phyloP scores from a whole-genome alignment of 2,888 invertebrate species.

The Polymixis lichenea region DNA sequence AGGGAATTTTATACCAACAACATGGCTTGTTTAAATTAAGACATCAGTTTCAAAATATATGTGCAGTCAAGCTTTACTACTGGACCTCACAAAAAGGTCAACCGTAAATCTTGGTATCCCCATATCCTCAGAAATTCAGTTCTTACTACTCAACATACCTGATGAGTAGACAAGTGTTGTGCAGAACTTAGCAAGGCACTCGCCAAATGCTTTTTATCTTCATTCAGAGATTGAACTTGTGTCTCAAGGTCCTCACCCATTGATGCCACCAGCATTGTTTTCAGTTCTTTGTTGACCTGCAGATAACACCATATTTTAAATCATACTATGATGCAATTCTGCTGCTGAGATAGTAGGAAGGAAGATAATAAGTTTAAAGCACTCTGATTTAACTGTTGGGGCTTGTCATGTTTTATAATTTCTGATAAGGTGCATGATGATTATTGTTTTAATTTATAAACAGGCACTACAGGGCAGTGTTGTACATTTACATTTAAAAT shows the following conservation, averaged over 20 bases:
- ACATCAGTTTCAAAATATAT: neutral
- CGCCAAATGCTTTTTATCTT: conserved; percentile 97
- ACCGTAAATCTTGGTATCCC: neutral
- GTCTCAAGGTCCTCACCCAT: conserved; percentile 98
- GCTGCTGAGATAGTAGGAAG: neutral
- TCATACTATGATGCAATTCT: conserved; percentile 34
- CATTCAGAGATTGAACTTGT: conserved; percentile 96
- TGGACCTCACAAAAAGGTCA: neutral
- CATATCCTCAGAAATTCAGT: neutral
- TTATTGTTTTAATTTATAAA: conserved; percentile 10
- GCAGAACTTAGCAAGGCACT: conserved; percentile 96
- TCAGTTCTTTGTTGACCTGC: conserved; percentile 97
- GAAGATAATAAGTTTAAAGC: conserved; percentile 21
- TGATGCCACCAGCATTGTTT: conserved; percentile 97
- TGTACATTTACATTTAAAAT: neutral
- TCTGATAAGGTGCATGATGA: conserved; percentile 6
- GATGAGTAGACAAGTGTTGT: conserved; percentile 96
- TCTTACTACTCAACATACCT: conserved; percentile 80
- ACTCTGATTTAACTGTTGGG: neutral
- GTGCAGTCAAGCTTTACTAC: neutral
- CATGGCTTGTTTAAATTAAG: neutral
- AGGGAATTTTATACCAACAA: neutral
- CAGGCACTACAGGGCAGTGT: neutral
- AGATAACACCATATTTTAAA: conserved; percentile 36
- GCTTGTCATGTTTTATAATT: neutral